Evolutionary conservation across 2,888 invertebrate species (phyloP), one percentile per base, ranked within the genome.

Genomic region (Serrognathus titanus): DNA sequence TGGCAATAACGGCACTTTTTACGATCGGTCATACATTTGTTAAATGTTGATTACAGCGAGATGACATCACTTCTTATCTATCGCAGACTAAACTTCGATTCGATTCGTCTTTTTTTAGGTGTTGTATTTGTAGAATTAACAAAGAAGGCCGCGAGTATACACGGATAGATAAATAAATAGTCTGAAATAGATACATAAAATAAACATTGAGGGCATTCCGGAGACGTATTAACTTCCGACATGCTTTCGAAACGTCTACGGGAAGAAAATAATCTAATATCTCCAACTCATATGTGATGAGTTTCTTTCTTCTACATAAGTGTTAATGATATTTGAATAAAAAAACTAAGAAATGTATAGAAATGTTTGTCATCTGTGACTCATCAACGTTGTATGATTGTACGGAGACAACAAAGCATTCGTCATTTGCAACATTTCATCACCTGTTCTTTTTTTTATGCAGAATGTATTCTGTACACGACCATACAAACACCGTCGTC

Each of bases 181-280:
- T 43, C 52, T 52, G 43, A 52, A 52, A 52, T 52, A 52, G 52
- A 52, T 52, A 52, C 45, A 36, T 52, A 46, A 45, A 43, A 43
- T 52, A 52, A 52, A 52, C 52, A 52, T 45, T 11, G 43, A 31
- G 36, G 35, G 49, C 49, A 49, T 49, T 36, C 49, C 49, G 20
- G 31, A 43, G 43, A 43, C 43, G 40, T 11, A 40, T 40, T 40
- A 40, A 40, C 40, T 43, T 43, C 43, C 43, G 43, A 43, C 43
- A 40, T 43, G 24, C 24, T 31, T 31, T 31, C 6, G 3, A 31
- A 31, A 31, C 24, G 7, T 31, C 24, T 31, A 31, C 24, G 24
- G 24, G 24, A 31, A 31, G 5, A 31, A 31, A 31, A 31, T 31
- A 31, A 31, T 31, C 4, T 31, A 2, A 31, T 31, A 31, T 31